These are phyloP conservation scores for Anniella stebbinsi DNA, from an alignment of 2,797 vertebrate genomes.

Conservation along the genomic window DNA sequence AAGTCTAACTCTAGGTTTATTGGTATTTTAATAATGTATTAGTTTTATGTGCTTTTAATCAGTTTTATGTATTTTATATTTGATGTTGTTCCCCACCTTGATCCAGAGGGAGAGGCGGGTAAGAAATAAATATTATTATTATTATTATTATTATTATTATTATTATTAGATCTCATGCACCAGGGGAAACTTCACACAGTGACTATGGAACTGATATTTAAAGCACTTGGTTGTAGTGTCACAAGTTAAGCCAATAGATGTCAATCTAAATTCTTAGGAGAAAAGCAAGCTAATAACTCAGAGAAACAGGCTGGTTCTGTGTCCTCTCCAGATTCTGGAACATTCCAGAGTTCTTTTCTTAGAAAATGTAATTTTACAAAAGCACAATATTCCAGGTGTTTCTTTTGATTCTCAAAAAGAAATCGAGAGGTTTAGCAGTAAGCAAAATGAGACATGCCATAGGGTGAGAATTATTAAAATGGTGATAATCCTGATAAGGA, in stretches of 20 bases:
- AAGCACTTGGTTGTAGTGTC: constrained; percentile 50
- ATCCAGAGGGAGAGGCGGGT: too few species aligned
- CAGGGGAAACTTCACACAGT: constrained; percentile 53
- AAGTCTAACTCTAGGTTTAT: background rate
- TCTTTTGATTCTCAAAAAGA: constrained; percentile 45
- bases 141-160: too few species aligned
- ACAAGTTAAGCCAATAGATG: constrained; percentile 69
- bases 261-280: constrained; percentile 71
- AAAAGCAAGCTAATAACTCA: constrained; percentile 66
- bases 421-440: background rate
- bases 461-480: background rate
- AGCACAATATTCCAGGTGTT: constrained; percentile 8
- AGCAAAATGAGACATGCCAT: background rate
- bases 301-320: constrained; percentile 31
- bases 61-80: too few species aligned
- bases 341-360: constrained; percentile 45
- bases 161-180: constrained; percentile 40
- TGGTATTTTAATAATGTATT: too few species aligned
- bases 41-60: too few species aligned
- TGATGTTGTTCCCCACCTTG: too few species aligned
- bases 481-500: background rate
- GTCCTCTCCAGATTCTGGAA: constrained; percentile 57
- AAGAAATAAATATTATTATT: too few species aligned
- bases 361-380: constrained; percentile 55
- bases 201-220: constrained; percentile 61